Evolutionary conservation across 37 sponge, comb jelly and placozoan species (phyloP), one percentile per base, ranked within the genome.

Genomic region (Beroe ovata): DNA sequence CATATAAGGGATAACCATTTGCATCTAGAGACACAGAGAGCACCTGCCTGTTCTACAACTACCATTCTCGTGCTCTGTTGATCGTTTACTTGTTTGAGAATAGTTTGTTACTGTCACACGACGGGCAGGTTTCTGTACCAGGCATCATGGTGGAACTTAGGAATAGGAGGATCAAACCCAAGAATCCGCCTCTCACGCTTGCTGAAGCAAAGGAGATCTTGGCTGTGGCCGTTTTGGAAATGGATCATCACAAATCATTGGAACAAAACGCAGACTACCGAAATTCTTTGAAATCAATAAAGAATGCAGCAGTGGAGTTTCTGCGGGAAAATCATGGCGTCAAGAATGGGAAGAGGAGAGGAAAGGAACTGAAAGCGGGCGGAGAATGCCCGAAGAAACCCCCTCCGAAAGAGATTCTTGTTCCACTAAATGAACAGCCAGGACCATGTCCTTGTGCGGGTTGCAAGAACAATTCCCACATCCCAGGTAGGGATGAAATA

Each of bases 111-210:
- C n/a, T n/a, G n/a, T n/a, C n/a, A n/a, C n/a, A n/a, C n/a, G n/a
- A n/a, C n/a, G n/a, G n/a, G n/a, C 54, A 47, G 11, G 11, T 6
- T 11, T 47, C 11, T 47, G 11, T 11, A 16, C 11, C 54, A 47
- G 6, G 54, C 20, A 93, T 93, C 47, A 89, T 93, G 90, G 93
- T 92, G 58, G 93, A 92, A 89, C 92, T 95, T 18, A 95, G 89
- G 32, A 92, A 54, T 18, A 95, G 89, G 32, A 92, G 41, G 29
- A 95, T 92, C 93, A 92, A 72, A n/a, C 54, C 84, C 20, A 35
- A 30, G 35, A 54, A 77, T 4, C 84, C 84, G 42, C 35, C 35
- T 20, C 84, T 77, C 18, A 40, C 54, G 1, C 54, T 77, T 19
- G 54, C 84, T 0, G 84, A 77, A 25, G 84, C 84, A 1, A 39